Evolutionary conservation across 2,888 invertebrate species (phyloP).

Genomic region (Eristalinus sepulchralis): DNA sequence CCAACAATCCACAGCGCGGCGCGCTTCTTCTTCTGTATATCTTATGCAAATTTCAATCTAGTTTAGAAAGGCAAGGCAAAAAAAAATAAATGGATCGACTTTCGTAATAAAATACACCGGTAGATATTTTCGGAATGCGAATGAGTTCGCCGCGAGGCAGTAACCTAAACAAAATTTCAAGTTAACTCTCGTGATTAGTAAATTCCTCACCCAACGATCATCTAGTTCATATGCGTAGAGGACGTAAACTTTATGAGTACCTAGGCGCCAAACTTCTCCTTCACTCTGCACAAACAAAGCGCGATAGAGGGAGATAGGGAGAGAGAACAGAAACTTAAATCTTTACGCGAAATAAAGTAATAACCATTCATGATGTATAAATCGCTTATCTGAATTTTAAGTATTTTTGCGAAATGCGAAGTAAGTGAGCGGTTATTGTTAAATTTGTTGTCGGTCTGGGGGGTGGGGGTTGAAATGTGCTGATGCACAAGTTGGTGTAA

Average conservation of each 20-base stretch:
- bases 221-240: not conserved
- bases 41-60: slow-evolving; percentile 40
- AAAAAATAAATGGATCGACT: slow-evolving; percentile 22
- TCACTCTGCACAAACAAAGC: not conserved
- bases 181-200: not conserved
- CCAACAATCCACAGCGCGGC: slow-evolving; percentile 5
- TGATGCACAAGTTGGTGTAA: not conserved
- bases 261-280: not conserved
- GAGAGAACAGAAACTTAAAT: not conserved
- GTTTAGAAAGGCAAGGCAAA: slow-evolving; percentile 2
- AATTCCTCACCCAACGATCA: not conserved
- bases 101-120: slow-evolving; percentile 29
- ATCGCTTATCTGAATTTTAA: slow-evolving; percentile 10
- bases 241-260: not conserved
- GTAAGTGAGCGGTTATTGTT: not conserved
- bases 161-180: not conserved
- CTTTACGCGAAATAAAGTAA: not conserved
- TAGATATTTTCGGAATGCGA: slow-evolving; percentile 25
- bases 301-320: too few relatives aligned
- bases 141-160: slow-evolving; percentile 13
- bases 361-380: slow-evolving; percentile 1
- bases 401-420: slow-evolving; percentile 8
- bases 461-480: not conserved
- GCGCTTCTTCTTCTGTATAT: not conserved
- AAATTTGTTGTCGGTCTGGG: not conserved